Base-by-base conservation (phyloP, 2,113 vertebrate species). In the Zosterops pallidus region DNA sequence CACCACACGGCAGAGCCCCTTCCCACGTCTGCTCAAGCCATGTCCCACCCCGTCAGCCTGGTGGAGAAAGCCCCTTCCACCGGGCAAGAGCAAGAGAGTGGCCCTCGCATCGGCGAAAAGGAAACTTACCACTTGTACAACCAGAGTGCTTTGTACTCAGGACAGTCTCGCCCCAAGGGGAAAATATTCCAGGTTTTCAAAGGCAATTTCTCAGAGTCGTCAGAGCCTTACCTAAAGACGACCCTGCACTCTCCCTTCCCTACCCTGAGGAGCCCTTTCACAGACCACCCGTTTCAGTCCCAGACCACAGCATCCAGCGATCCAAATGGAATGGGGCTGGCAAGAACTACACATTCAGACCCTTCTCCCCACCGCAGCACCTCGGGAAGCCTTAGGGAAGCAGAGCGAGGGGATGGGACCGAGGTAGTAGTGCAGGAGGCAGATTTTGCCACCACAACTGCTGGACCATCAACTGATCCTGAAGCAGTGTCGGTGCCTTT, bases 141-240 rank as follows among this genome's bases (percentile, higher is more conserved):
- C 50, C 97, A 97, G 92, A 97, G 96, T 69, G 91, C 96, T 95
- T 91, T 96, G n/a, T 85, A 97, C 74, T 94, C 90, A n/a, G 97
- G 96, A 93, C 98, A 96, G 88, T 96, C 97, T 88, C 95, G 92
- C 56, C 94, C 95, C 52, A 95, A 96, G 81, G 97, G 95, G 62
- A 98, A 98, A 77, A 88, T 91, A 72, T 97, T 97, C 77, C 96
- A 94, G 91, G 98, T 94, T 94, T 98, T 97, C 97, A 97, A 97
- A 93, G 96, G 96, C 96, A 98, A 97, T 93, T 96, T 98, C 78
- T 98, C 97, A 33, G 95, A 96, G 35, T 96, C 97, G 28, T 80
- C 94, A 67, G 94, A 94, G 92, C 91, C 96, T 96, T 92, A 95
- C 84, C 94, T 96, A 83, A 95, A 97, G 79, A 95, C 95, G 0